Evolutionary conservation across 2,797 vertebrate species (phyloP), one percentile per base, ranked within the genome.

Genomic region (Semaprochilodus insignis): DNA sequence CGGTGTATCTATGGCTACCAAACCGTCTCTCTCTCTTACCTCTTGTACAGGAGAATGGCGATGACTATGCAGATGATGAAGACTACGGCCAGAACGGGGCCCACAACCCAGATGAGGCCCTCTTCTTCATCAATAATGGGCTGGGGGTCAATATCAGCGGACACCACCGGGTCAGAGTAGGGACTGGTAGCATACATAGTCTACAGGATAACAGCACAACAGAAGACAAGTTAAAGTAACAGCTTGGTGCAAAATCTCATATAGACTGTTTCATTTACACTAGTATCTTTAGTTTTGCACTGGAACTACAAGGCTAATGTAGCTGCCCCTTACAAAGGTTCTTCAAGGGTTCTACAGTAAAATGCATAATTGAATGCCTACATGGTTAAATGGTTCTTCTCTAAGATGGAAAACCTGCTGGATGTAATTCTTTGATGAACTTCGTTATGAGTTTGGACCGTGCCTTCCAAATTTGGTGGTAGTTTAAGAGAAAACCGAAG

Each of bases 61-160:
- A 99, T 99, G 88, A 99, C 98, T 89, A 99, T 99, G 93, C 98
- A 99, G 93, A 99, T 99, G 91, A 99, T 99, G 94, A 99, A 99
- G 89, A 99, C 97, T 0, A 99, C 98, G 0, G 98, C 98, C 13
- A 99, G 96, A 86, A 99, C 98, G 17, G 98, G 98, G 60, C 98
- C 98, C 89, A 99, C 98, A 60, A 99, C 98, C 98, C 98, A 99
- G 88, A 99, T 98, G 57, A 99, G 96, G 31, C 98, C 98, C 91
- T 99, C 98, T 80, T 99, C 98, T 89, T 99, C 98, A 73, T 99
- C 98, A 21, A 98, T 98, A 89, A 99, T 97, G n/a, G 98, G 98
- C 67, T 98, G 97, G 2, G 98, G 98, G 90, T 99, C 97, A 65
- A 96, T 96, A 89, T 99, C 98, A n/a, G 98, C 97, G 0, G 97